These are phyloP conservation scores for Lasioglossum oenotherae DNA, from an alignment of 2,888 invertebrate genomes.

Conservation along the genomic window DNA sequence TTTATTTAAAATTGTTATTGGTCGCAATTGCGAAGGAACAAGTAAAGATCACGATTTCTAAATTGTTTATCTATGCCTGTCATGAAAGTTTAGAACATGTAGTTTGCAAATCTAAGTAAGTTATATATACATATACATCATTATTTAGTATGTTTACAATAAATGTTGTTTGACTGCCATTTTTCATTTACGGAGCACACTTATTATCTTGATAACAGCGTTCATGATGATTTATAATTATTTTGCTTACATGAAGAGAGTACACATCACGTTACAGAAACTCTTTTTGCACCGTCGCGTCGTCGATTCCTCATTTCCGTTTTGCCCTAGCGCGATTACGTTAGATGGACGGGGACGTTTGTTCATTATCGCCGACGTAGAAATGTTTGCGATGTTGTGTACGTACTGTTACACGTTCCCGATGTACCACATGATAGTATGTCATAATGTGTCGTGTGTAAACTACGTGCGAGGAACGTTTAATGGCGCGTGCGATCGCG, in stretches of 20 bases:
- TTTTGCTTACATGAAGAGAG: neutral
- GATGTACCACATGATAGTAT: conserved; percentile 33
- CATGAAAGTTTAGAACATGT: too few relatives aligned
- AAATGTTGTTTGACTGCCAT: neutral
- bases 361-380: conserved; percentile 29
- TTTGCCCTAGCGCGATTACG: conserved; percentile 9
- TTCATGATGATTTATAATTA: neutral
- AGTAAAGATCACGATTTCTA: too few relatives aligned
- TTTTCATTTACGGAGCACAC: neutral
- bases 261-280: neutral
- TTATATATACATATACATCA: too few relatives aligned
- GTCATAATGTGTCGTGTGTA: conserved; percentile 44
- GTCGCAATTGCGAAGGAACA: too few relatives aligned
- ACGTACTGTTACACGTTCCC: conserved; percentile 10
- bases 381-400: conserved; percentile 34
- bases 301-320: conserved; percentile 7
- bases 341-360: conserved; percentile 16
- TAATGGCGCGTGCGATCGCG: conserved; percentile 48
- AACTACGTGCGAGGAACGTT: conserved; percentile 40
- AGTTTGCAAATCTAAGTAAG: too few relatives aligned
- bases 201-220: neutral
- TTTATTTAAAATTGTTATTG: too few relatives aligned
- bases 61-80: too few relatives aligned
- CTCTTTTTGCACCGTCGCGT: neutral
- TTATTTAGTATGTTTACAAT: too few relatives aligned